Base-by-base conservation (phyloP, 2,888 invertebrate species). In the Ophion ellenae region DNA sequence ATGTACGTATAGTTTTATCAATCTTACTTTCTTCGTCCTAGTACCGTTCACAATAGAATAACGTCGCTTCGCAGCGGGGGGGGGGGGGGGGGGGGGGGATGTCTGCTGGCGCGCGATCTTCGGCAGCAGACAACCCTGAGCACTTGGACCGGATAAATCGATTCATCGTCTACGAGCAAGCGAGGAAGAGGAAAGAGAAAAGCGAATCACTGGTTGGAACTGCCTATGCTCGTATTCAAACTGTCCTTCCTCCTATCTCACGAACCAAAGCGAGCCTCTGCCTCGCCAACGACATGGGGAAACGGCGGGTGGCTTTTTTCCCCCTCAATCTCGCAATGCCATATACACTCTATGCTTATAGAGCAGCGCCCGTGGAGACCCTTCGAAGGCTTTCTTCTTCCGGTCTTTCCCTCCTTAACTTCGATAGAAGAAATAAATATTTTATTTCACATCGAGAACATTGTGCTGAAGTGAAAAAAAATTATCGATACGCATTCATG, bases 231-330 rank as follows among this genome's bases (percentile, higher is more conserved):
- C 87, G 88, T 88, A 89, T 91, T 89, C 88, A 87, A 89, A 89
- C 89, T 88, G 89, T 89, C 90, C 89, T 88, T 89, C 88, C 88
- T 90, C 90, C 88, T 53, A 84, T 84, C 32, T 74, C 69, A 45
- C 64, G 24, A 70, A 40, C 63, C 17, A 47, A 74, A 81, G 57
- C 78, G 67, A 81, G 28, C 47, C 69, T 32, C 78, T 85, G 81
- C 78, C 78, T 85, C 78, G 81, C 59, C 78, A 78, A 74, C 81
- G 81, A 85, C 85, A 74, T 28, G 77, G 63, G 78, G 59, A 81
- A 81, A 85, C 70, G 74, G 64, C 67, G 59, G 69, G 74, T 81
- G 59, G 63, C 70, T 81, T 64, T 71, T 63, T 64, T 53, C 57
- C 20, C 53, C 20, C 53, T 71, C 40, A 1, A 47, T 67, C 73